phyloP scores from a whole-genome alignment of 2,888 invertebrate genomes.

The Sesia bembeciformis region DNA sequence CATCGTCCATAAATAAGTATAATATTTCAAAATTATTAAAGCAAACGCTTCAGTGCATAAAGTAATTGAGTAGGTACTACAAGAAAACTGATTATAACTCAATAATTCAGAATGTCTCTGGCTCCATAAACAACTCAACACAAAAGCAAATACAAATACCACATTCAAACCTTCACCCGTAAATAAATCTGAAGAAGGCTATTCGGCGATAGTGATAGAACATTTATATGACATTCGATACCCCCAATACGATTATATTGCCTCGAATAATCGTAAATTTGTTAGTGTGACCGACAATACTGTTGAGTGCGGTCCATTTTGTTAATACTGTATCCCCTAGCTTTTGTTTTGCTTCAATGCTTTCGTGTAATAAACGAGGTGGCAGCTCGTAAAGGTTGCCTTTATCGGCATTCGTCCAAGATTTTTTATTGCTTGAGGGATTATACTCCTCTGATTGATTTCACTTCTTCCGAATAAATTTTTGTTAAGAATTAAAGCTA shows the following conservation, averaged over 20 bases:
- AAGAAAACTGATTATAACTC: neutral
- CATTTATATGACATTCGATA: constrained; percentile 45
- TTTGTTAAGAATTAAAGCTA: constrained; percentile 35
- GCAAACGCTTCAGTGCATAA: no score
- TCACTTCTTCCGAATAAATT: constrained; percentile 53
- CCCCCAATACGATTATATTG: constrained; percentile 34
- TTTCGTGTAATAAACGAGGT: constrained; percentile 57
- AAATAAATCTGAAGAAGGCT: constrained; percentile 39
- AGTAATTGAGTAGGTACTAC: no score
- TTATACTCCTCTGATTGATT: constrained; percentile 66
- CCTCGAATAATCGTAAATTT: constrained; percentile 44
- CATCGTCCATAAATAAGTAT: no score
- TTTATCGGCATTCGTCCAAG: constrained; percentile 53
- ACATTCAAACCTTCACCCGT: constrained; percentile 13
- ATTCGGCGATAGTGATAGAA: constrained; percentile 32
- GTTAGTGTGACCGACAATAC: constrained; percentile 39
- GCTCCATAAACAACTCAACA: neutral
- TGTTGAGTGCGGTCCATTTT: constrained; percentile 46
- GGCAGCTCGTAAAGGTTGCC: constrained; percentile 59
- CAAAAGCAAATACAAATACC: neutral
- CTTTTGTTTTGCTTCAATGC: constrained; percentile 46
- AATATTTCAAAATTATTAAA: no score
- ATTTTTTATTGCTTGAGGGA: constrained; percentile 63
- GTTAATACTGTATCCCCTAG: constrained; percentile 40
- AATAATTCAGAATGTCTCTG: neutral